Base-by-base conservation (phyloP, 1,140 invertebrate genomes). In the Pomacea maculata region DNA sequence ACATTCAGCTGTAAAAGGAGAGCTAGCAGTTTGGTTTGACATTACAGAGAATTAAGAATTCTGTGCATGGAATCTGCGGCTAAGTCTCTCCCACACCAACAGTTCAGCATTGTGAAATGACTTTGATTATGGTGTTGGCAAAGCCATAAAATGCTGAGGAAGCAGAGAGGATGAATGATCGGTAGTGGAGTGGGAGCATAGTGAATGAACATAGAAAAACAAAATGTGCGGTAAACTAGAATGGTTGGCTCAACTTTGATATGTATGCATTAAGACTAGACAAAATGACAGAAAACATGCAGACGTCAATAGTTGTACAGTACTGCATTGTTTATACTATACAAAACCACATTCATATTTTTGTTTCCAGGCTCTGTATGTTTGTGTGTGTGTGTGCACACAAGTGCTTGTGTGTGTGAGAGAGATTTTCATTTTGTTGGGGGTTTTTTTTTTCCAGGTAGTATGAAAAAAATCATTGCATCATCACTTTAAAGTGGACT, bases 301-400 rank as follows among this genome's bases (percentile, higher is more conserved):
- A 70, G 67, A 70, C 21, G 29, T 34, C 12, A 55, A 11, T 75
- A 17, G 73, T 12, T 75, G 73, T 55, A 54, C 17, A 75, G 73
- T 75, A 54, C 54, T 75, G 73, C 54, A 75, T 55, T 78, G 57
- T 78, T 65, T 78, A 70, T 64, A 78, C 70, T 78, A 78, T 78
- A 70, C 77, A 78, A 67, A 78, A 78, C 77, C 77, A 78, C 77
- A 78, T 78, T 78, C 65, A 57, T 78, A 78, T 57, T 54, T 70
- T 78, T 78, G 61, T 70, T 45, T 45, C 25, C 19, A 78, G 25
- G 77, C 34, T 78, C 6, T 19, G 77, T 78, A 54, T 63, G 68
- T n/a, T 78, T 2, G 34, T 45, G 34, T 45, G 34, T 45, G 34
- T 45, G 34, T 6, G 34, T 45, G 34, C 6, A 6, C 34, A 45